Percentiles rank a stretch among this genome's conserved stretches.
Evolutionary conservation across 2,888 invertebrate genomes (phyloP).

Genomic region (Polyploca ridens): DNA sequence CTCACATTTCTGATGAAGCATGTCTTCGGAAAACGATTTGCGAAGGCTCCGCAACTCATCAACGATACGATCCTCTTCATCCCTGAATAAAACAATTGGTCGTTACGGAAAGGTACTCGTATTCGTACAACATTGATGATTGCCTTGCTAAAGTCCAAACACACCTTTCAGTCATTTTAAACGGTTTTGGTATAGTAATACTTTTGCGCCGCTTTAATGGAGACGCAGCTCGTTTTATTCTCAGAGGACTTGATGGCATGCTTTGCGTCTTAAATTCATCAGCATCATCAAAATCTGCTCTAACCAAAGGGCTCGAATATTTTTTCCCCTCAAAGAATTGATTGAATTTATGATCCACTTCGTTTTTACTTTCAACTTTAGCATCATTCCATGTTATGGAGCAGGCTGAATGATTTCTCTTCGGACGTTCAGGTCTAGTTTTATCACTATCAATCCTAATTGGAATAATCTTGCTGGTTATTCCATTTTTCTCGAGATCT

Average conservation of each 20-base stretch:
- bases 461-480: conserved; percentile 44
- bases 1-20: conserved; percentile 77
- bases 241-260: conserved; percentile 84
- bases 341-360: conserved; percentile 71
- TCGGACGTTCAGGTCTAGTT: conserved; percentile 56
- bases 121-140: too few relatives aligned
- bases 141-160: not conserved
- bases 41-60: conserved; percentile 75
- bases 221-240: conserved; percentile 61
- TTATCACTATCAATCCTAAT: conserved; percentile 53
- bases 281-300: conserved; percentile 44
- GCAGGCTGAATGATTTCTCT: conserved; percentile 74
- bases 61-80: conserved; percentile 86
- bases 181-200: conserved; percentile 87
- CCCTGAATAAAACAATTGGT: conserved; percentile 69
- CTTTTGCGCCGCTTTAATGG: conserved; percentile 57
- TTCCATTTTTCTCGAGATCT: conserved; percentile 32
- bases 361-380: conserved; percentile 61
- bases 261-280: conserved; percentile 79
- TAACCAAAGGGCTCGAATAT: conserved; percentile 35
- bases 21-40: conserved; percentile 77
- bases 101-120: not conserved
- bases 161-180: conserved; percentile 88
- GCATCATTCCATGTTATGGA: conserved; percentile 79
- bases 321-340: conserved; percentile 65